Percentiles rank a stretch among this genome's conserved stretches.
Evolutionary conservation across 2,888 invertebrate genomes (phyloP).

Genomic region (Cantharis nigra): DNA sequence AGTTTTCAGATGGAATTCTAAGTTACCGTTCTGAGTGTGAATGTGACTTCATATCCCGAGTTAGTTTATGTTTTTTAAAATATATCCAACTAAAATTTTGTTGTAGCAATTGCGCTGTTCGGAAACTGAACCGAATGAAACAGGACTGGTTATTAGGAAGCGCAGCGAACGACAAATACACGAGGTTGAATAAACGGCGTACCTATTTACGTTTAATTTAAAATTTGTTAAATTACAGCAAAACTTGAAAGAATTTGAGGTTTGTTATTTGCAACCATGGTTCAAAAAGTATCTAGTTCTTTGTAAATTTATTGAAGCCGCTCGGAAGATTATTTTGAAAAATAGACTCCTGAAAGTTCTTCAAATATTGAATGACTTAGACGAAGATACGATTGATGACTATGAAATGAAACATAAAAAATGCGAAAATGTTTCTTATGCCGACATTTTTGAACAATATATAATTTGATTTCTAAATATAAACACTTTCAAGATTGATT

Average conservation of each 20-base stretch:
- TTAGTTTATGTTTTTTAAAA: neutral
- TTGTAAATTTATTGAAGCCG: constrained; percentile 46
- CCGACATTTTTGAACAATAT: constrained; percentile 33
- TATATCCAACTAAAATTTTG: neutral
- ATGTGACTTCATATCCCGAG: constrained; percentile 10
- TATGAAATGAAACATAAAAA: constrained; percentile 29
- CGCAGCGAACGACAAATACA: constrained; percentile 39
- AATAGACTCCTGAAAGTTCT: constrained; percentile 44
- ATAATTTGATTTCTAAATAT: constrained; percentile 8
- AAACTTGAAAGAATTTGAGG: constrained; percentile 2
- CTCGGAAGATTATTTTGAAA: constrained; percentile 41
- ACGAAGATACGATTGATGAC: constrained; percentile 27
- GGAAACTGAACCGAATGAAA: neutral
- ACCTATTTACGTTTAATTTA: neutral
- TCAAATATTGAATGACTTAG: constrained; percentile 36
- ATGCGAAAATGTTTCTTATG: constrained; percentile 33
- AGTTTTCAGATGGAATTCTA: constrained; percentile 36
- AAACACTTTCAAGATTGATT: neutral
- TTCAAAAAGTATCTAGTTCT: constrained; percentile 43
- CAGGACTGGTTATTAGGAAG: constrained; percentile 34
- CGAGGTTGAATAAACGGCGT: constrained; percentile 21
- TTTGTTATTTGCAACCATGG: constrained; percentile 45
- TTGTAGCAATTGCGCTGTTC: neutral
- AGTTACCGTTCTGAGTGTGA: constrained; percentile 37
- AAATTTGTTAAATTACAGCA: constrained; percentile 22